Percentiles rank a stretch among this genome's conserved stretches.
Evolutionary conservation across 2,113 vertebrate species (phyloP).

Genomic region (Patagioenas fasciata): DNA sequence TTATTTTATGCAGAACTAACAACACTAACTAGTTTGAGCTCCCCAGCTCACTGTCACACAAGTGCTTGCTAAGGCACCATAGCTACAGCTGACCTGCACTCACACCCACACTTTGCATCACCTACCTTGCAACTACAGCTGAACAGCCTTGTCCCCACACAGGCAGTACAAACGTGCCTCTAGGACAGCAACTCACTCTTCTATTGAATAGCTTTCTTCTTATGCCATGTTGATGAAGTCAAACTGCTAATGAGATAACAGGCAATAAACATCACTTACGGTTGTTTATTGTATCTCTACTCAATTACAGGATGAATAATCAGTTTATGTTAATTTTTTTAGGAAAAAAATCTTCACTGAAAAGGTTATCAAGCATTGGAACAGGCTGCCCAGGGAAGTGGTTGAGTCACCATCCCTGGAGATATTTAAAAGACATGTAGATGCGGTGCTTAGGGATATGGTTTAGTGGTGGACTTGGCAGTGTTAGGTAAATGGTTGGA

Average conservation of each 20-base stretch:
- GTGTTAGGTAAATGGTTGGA: too few species aligned
- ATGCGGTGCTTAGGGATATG: too few species aligned
- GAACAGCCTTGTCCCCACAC: accelerated
- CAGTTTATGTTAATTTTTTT: neutral
- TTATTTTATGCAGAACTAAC: neutral
- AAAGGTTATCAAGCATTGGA: too few species aligned
- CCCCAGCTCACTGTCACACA: neutral
- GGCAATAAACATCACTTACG: neutral
- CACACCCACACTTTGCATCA: neutral
- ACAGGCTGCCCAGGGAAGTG: too few species aligned
- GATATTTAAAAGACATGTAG: too few species aligned
- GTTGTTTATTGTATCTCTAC: neutral
- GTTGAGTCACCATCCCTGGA: too few species aligned
- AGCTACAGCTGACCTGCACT: neutral
- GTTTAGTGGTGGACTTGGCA: too few species aligned
- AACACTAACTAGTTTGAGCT: neutral
- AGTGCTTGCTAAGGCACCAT: accelerated
- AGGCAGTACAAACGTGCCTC: accelerated
- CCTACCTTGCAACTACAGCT: neutral
- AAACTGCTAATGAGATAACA: neutral
- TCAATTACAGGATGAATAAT: neutral
- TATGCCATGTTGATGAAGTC: neutral
- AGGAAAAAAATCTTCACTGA: too few species aligned
- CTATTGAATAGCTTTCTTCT: neutral
- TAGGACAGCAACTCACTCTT: neutral